phyloP scores from a whole-genome alignment of 2,113 vertebrate species.

The Sturnira hondurensis region DNA sequence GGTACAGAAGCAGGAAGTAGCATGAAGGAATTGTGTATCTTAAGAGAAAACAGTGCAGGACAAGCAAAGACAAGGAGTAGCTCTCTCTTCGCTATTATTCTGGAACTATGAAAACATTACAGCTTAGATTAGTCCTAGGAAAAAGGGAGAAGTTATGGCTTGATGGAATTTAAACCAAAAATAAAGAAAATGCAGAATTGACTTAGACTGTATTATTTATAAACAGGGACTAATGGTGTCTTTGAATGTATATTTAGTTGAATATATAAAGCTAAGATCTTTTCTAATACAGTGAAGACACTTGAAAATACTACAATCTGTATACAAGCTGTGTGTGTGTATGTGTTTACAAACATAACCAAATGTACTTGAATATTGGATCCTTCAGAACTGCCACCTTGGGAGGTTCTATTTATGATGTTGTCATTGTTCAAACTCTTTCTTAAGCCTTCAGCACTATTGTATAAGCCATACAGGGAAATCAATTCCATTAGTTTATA shows the following conservation, averaged over 20 bases:
- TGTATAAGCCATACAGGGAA: slow-evolving; percentile 1
- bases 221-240: not conserved
- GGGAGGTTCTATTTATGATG: not conserved
- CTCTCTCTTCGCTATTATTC: not conserved
- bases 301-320: not conserved
- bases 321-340: not conserved
- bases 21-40: accelerated
- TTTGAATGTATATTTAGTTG: not conserved
- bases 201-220: not conserved
- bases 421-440: slow-evolving; percentile 17
- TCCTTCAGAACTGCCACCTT: not conserved
- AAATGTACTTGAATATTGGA: not conserved
- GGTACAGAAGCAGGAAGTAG: not conserved
- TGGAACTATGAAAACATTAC: not conserved
- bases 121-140: not conserved
- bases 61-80: not conserved
- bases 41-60: not conserved
- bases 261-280: not conserved
- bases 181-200: not conserved
- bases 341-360: not conserved
- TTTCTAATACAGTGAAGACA: not conserved
- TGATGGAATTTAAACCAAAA: not conserved
- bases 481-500: not conserved
- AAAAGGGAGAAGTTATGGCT: not conserved
- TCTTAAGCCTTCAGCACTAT: not conserved